A percentile compares a stretch with the other conserved stretches of the same genome.
Conservation (phyloP, 2,797 vertebrate genomes). For the Periparus ater region DNA sequence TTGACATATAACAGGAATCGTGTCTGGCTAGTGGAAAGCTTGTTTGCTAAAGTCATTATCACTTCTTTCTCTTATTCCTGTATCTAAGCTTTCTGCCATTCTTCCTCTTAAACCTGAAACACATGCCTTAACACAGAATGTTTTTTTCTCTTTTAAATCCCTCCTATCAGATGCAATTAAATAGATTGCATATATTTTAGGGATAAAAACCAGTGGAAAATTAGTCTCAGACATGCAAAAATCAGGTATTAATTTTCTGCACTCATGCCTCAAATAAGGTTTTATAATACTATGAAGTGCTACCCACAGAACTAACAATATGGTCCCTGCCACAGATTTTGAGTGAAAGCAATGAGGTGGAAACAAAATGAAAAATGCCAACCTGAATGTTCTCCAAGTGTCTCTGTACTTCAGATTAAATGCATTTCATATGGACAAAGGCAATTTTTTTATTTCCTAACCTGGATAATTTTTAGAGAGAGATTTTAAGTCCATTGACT, state of each 20-base stretch:
- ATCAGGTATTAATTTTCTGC: neutral
- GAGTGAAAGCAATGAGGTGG: neutral
- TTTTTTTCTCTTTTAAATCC: neutral
- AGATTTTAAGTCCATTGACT: neutral
- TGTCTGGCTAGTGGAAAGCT: neutral
- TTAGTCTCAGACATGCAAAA: neutral
- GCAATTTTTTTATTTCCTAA: neutral
- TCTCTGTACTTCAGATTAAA: neutral
- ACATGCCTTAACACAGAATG: neutral
- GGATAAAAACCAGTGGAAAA: neutral
- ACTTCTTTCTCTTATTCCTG: neutral
- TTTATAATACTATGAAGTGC: neutral
- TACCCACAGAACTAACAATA: neutral
- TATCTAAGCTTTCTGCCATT: slow-evolving; percentile 28
- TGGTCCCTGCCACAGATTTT: rapidly evolving
- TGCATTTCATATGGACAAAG: neutral
- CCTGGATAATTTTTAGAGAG: neutral
- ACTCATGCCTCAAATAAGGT: neutral
- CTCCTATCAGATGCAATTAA: neutral
- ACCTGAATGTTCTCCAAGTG: neutral
- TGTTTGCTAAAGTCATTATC: slow-evolving; percentile 57
- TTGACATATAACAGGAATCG: slow-evolving; percentile 36
- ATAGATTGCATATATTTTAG: neutral
- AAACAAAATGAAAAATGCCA: neutral
- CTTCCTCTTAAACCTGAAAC: neutral